Evolutionary conservation across 2,113 vertebrate species (phyloP).

Genomic region (Glaucomys volans): DNA sequence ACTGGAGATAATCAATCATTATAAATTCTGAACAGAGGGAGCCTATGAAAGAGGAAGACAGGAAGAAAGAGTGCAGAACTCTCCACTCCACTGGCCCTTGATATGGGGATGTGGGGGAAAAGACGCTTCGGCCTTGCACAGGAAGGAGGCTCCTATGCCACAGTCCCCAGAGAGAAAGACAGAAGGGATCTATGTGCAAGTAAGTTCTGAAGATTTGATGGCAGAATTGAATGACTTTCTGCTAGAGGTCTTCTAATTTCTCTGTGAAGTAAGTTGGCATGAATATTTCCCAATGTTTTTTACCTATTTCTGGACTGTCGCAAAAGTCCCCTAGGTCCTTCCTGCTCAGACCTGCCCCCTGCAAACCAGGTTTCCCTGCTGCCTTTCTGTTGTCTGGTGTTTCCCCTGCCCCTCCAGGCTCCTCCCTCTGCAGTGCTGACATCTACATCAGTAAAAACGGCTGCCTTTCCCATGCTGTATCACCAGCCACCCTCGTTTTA

Average conservation of each 20-base stretch:
- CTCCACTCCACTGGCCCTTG: background rate
- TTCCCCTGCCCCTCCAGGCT: fast-evolving
- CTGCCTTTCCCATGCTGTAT: background rate
- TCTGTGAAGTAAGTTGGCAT: background rate
- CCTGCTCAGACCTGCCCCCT: background rate
- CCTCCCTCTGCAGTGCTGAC: too few species aligned
- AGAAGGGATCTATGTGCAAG: background rate
- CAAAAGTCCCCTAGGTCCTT: background rate
- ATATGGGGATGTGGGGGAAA: fast-evolving
- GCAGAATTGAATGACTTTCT: background rate
- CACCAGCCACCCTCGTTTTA: background rate
- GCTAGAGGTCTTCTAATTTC: background rate
- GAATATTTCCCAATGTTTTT: background rate
- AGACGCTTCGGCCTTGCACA: background rate
- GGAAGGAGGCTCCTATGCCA: background rate
- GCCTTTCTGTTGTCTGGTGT: background rate
- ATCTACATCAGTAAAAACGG: background rate
- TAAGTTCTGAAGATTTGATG: background rate
- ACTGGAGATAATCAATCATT: background rate
- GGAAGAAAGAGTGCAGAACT: background rate
- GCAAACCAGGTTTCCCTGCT: background rate
- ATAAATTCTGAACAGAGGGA: background rate
- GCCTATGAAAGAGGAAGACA: background rate
- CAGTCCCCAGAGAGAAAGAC: background rate
- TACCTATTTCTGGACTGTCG: background rate